phyloP scores from a whole-genome alignment of 2,797 vertebrate species.

The Strix occidentalis region DNA sequence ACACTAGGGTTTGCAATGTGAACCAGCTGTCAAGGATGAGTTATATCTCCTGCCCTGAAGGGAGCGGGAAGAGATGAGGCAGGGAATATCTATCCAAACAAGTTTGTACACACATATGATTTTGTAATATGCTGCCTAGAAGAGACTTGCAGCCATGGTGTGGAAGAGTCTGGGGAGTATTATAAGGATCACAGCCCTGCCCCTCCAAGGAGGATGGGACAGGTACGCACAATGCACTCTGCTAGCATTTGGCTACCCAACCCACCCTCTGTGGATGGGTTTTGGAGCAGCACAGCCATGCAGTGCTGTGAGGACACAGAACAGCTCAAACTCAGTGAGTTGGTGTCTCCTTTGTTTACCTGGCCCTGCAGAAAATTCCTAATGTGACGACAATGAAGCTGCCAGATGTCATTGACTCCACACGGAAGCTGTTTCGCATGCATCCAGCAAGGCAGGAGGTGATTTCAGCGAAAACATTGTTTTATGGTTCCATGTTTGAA shows the following conservation, averaged over 20 bases:
- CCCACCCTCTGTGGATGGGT: not conserved
- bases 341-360: not conserved
- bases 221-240: not conserved
- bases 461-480: not conserved
- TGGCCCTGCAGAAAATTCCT: not conserved
- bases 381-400: not conserved
- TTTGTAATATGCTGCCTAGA: conserved; percentile 6
- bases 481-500: not conserved
- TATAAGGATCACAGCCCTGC: not conserved
- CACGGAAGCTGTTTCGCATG: not conserved
- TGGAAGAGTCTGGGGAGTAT: not conserved
- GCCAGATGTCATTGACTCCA: not conserved
- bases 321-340: not conserved
- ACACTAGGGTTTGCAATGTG: not conserved
- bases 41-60: conserved; percentile 16
- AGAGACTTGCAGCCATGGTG: not conserved
- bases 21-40: not conserved
- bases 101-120: conserved; percentile 48
- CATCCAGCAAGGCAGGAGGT: not conserved
- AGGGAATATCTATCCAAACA: conserved; percentile 29
- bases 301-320: not conserved
- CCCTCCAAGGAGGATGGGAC: not conserved
- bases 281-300: not conserved
- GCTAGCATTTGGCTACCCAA: not conserved
- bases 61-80: not conserved